phyloP scores from a whole-genome alignment of 2,113 vertebrate genomes.

The Silurus asotus region DNA sequence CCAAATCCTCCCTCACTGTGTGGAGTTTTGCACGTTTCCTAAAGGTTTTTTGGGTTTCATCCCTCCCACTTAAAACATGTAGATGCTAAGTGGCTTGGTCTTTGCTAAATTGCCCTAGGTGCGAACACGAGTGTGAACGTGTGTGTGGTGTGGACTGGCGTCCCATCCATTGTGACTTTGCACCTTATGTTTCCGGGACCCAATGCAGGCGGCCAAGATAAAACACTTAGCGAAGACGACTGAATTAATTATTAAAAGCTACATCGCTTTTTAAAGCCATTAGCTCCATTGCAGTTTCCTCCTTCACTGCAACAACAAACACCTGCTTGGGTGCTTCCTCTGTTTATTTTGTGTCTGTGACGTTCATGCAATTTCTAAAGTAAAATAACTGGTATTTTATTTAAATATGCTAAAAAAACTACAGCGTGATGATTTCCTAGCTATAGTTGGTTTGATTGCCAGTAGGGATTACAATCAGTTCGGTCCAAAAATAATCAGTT shows the following conservation, averaged over 20 bases:
- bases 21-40: neutral
- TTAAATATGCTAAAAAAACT: neutral
- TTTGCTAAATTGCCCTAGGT: neutral
- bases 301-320: neutral
- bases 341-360: neutral
- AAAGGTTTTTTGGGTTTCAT: neutral
- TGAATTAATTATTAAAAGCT: constrained; percentile 12
- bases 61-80: neutral
- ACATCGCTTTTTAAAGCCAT: neutral
- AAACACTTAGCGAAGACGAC: neutral
- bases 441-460: too few species aligned
- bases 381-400: neutral
- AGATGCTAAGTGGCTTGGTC: neutral
- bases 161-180: neutral
- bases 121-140: neutral
- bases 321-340: neutral
- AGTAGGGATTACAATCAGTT: neutral
- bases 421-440: neutral
- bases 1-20: neutral
- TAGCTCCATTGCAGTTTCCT: neutral
- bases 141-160: neutral
- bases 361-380: neutral
- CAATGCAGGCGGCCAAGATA: neutral
- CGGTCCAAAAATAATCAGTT: neutral
- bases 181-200: neutral